These are phyloP conservation scores for Pelagia noctiluca DNA, from an alignment of 30 jellyfish, hydroid and myxozoan genomes.

Conservation along the genomic window DNA sequence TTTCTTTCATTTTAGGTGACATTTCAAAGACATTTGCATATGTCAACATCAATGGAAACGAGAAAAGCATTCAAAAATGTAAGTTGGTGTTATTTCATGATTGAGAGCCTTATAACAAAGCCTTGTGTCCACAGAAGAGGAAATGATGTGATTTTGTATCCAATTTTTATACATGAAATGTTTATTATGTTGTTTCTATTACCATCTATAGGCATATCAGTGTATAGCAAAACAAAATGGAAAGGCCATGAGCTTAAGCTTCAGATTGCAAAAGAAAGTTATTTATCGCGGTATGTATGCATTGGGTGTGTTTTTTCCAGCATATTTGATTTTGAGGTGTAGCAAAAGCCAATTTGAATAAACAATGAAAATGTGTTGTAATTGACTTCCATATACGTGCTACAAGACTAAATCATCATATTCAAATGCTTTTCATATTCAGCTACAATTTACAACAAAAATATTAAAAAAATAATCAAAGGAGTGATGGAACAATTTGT, in stretches of 20 bases:
- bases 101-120: too few relatives aligned
- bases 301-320: not conserved
- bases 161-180: not conserved
- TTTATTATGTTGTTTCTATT: not conserved
- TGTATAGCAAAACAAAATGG: conserved; percentile 91
- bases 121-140: not conserved
- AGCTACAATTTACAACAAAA: too few relatives aligned
- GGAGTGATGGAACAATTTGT: too few relatives aligned
- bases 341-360: too few relatives aligned
- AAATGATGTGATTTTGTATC: not conserved
- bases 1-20: conserved; percentile 31
- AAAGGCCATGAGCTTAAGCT: conserved; percentile 83
- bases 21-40: conserved; percentile 81
- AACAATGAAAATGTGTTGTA: too few relatives aligned
- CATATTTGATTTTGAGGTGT: not conserved
- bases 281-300: conserved; percentile 44
- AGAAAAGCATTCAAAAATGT: conserved; percentile 65
- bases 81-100: conserved; percentile 20
- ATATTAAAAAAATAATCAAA: too few relatives aligned
- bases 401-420: too few relatives aligned
- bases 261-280: conserved; percentile 88
- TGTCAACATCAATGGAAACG: conserved; percentile 40
- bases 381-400: too few relatives aligned
- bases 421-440: too few relatives aligned
- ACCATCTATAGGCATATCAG: conserved; percentile 68